Base-by-base conservation (phyloP, 2,888 invertebrate genomes). In the Papilio elwesi region DNA sequence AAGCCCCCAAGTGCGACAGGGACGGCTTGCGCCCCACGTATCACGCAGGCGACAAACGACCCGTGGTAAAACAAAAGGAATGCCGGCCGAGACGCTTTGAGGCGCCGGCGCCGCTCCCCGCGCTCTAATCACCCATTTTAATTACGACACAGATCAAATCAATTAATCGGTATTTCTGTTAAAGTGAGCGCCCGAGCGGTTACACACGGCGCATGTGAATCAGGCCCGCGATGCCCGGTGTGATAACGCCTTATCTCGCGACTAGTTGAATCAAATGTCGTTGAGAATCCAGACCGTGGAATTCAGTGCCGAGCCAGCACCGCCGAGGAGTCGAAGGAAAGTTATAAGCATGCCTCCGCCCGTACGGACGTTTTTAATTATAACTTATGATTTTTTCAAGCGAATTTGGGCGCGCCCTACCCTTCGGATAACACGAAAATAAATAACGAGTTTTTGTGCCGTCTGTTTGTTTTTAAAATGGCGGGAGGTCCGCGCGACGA, bases 31-130 rank as follows among this genome's bases (percentile, higher is more conserved):
- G 78, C 77, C 84, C 82, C 85, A 80, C 84, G 85, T 87, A 87
- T 81, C 89, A 82, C 82, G 85, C 91, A 91, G 92, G 93, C 92
- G 93, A 93, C 94, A 93, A 93, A 90, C 92, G 91, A 91, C 89
- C 92, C 93, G 88, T 92, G 91, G 92, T 93, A 93, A 94, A 93
- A 93, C 93, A 93, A 93, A 93, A 93, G 93, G 93, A 93, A 93
- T 93, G 93, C 91, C 89, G 91, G 88, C 90, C 89, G 92, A 89
- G 93, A 92, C 90, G 92, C 93, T 93, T 93, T 93, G 93, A 92
- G 92, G 91, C 92, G 93, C 92, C 91, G 92, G 92, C 92, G 91
- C 92, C 92, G 90, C 85, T 86, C 88, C 88, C 91, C 89, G 91
- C 90, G 87, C 90, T 88, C 92, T 93, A 92, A 93, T 92, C 93